A percentile compares a stretch with the other conserved stretches of the same genome.
Conservation (phyloP, 2,888 invertebrate genomes). For the Geophilus truncorum region DNA sequence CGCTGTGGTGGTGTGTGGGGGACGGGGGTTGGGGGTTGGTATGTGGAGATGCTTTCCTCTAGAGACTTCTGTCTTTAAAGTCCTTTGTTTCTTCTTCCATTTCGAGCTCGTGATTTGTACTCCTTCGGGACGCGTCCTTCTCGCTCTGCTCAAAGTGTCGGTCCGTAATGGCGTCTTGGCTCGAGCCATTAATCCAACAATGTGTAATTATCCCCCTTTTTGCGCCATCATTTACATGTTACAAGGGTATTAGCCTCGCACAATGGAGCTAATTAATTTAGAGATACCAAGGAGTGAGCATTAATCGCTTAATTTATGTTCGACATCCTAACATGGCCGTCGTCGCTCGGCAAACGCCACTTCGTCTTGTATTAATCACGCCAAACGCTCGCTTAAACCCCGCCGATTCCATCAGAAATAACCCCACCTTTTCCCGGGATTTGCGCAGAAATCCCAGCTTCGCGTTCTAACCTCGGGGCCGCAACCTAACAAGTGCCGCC, state of each 20-base stretch:
- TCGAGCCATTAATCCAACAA: background rate
- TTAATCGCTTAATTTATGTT: background rate
- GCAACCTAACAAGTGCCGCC: background rate
- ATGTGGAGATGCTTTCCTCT: background rate
- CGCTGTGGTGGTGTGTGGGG: background rate
- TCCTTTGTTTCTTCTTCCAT: background rate
- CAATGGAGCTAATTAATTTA: background rate
- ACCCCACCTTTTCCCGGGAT: background rate
- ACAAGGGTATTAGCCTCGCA: background rate
- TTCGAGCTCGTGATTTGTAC: background rate
- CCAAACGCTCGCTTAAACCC: background rate
- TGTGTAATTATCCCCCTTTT: background rate
- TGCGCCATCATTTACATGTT: background rate
- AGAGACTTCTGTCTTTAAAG: background rate
- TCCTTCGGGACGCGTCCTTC: background rate
- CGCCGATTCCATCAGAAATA: background rate
- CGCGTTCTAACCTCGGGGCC: background rate
- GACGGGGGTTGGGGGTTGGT: background rate
- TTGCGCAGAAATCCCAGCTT: background rate
- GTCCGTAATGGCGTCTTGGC: background rate
- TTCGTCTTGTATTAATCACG: background rate
- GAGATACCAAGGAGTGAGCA: background rate
- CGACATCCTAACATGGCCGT: background rate
- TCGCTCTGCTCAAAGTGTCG: background rate
- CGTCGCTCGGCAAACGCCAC: background rate